A percentile compares a stretch with the other conserved stretches of the same genome.
These are phyloP conservation scores for Pipistrellus kuhlii DNA, from an alignment of 2,797 vertebrate genomes.

Conservation along the genomic window DNA sequence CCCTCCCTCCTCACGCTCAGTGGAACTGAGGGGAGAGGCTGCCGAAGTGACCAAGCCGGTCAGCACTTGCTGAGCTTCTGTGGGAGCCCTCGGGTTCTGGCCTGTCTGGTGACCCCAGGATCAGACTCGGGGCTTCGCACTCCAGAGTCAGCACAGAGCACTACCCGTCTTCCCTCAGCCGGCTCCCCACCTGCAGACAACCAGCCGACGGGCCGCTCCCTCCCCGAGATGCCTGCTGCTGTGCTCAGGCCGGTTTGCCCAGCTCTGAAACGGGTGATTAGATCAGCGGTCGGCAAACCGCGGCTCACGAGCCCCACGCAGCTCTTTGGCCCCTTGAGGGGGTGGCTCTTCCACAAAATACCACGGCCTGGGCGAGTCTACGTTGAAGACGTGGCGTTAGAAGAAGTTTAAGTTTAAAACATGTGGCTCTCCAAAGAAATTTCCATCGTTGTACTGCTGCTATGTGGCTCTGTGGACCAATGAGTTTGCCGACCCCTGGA, in stretches of 20 bases:
- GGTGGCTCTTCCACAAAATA: too few relatives aligned
- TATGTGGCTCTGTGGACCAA: too few relatives aligned
- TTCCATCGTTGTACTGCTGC: too few relatives aligned
- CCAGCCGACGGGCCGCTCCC: accelerated
- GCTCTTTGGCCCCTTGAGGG: too few relatives aligned
- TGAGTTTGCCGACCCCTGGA: too few relatives aligned
- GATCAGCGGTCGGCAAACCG: too few relatives aligned
- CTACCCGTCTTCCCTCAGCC: neutral
- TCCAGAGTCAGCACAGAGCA: neutral
- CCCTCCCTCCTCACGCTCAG: accelerated
- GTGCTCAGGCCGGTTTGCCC: neutral
- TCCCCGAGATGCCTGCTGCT: neutral
- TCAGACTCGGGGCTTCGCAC: neutral
- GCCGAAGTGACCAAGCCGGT: accelerated
- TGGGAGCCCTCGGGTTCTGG: neutral
- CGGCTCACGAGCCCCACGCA: too few relatives aligned
- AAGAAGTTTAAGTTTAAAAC: too few relatives aligned
- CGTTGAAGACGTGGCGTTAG: too few relatives aligned
- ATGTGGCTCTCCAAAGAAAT: too few relatives aligned
- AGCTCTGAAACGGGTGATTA: neutral
- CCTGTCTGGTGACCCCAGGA: neutral
- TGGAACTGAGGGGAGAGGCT: neutral
- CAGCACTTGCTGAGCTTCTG: neutral
- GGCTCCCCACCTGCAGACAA: neutral
- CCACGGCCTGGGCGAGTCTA: too few relatives aligned